Evolutionary conservation across 2,113 vertebrate species (phyloP), one percentile per base, ranked within the genome.

Genomic region (Trinectes maculatus): DNA sequence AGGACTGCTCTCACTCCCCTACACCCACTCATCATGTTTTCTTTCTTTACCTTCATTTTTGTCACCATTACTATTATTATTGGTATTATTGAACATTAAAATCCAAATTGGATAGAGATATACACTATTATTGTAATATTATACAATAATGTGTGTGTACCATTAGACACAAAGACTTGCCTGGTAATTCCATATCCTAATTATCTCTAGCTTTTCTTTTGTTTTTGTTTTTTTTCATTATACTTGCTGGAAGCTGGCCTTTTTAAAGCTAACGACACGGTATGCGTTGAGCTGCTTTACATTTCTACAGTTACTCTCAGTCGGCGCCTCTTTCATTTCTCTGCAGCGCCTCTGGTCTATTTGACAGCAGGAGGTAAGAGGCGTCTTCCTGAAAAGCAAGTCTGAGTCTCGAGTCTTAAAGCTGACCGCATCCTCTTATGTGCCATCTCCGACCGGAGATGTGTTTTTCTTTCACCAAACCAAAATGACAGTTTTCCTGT

Each of bases 71-170:
- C n/a, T n/a, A 77, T 72, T 59, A 46, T 79, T 71, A 74, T 51
- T 70, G 18, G 40, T 66, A 76, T 79, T 71, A 74, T 51, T 70
- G 18, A 40, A 69, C 73, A 73, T 71, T 65, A n/a, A 76, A 79
- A 48, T 46, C 48, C 33, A 59, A 56, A 56, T 29, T 26, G 71
- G 33, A 69, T 65, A 22, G 52, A 78, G 67, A 44, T 29, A 28
- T 28, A 29, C 39, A 18, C 6, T 19, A 18, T 40, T 6, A 6
- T 6, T 9, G 19, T 33, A 48, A n/a, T n/a, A n/a, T n/a, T n/a
- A n/a, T n/a, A n/a, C n/a, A n/a, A n/a, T n/a, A n/a, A n/a, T n/a
- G n/a, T n/a, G n/a, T n/a, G n/a, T 48, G 18, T 4, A 55, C 68
- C 68, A 64, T 78, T 68, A 61, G 44, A 39, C 48, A 63, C 36